These are phyloP conservation scores for Bradypus variegatus DNA, from an alignment of 2,797 vertebrate species.

Conservation along the genomic window DNA sequence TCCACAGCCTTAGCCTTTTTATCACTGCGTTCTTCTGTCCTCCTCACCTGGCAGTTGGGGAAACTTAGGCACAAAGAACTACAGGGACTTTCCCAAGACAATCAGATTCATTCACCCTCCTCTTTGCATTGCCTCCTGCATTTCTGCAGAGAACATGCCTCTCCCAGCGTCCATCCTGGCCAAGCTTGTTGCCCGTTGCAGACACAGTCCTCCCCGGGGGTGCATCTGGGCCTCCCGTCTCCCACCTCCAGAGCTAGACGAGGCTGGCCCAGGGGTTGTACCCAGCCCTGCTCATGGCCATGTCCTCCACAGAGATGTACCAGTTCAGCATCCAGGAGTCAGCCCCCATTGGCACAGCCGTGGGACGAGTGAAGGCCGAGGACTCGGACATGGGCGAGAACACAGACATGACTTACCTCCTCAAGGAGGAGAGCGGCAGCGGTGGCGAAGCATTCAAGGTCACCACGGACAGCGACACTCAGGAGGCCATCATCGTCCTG, in stretches of 20 bases:
- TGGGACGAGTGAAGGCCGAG: conserved; percentile 91
- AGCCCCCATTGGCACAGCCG: conserved; percentile 81
- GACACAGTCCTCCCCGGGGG: not conserved
- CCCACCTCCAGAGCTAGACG: not conserved
- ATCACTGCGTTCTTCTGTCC: not conserved
- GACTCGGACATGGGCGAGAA: conserved; percentile 96
- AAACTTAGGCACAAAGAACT: not conserved
- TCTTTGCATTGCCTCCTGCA: not conserved
- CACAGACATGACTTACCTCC: conserved; percentile 95
- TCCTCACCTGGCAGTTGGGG: not conserved
- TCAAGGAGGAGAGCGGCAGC: conserved; percentile 86
- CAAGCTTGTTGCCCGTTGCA: not conserved
- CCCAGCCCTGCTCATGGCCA: not conserved
- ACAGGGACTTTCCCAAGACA: not conserved
- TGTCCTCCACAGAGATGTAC: conserved; percentile 87
- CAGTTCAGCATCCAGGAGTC: conserved; percentile 93
- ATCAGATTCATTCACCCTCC: not conserved
- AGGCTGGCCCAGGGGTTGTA: not conserved
- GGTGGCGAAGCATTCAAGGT: conserved; percentile 85
- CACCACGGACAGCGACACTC: conserved; percentile 87
- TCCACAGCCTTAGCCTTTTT: not conserved
- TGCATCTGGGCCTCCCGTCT: not conserved
- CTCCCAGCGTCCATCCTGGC: not conserved
- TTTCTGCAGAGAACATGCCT: not conserved
- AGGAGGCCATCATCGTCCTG: conserved; percentile 89